Evolutionary conservation across 2,113 vertebrate genomes (phyloP).

Genomic region (Gymnarchus niloticus): DNA sequence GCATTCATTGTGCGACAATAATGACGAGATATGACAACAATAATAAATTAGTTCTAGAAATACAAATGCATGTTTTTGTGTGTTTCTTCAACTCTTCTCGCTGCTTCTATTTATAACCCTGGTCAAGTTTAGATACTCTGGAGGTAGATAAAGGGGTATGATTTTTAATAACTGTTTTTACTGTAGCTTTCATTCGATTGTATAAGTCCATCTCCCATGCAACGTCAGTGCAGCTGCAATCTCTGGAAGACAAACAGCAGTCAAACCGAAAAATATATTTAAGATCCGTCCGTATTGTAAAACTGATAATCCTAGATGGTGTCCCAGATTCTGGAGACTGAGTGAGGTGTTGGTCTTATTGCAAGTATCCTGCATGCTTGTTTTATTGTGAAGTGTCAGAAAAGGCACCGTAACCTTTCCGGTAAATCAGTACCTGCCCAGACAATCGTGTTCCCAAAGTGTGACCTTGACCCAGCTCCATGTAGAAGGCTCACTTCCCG

Average conservation of each 20-base stretch:
- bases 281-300: too few species aligned
- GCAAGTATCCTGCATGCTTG: too few species aligned
- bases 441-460: not conserved
- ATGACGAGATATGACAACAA: constrained; percentile 51
- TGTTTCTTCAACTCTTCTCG: constrained; percentile 28
- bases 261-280: not conserved
- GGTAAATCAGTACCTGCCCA: not conserved
- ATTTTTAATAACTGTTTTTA: not conserved
- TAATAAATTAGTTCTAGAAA: constrained; percentile 68
- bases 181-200: not conserved
- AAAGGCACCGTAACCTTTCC: too few species aligned
- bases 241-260: not conserved
- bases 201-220: not conserved
- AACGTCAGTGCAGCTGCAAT: not conserved
- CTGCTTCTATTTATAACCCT: not conserved
- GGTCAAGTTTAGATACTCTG: not conserved
- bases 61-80: constrained; percentile 29
- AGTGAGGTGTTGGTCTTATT: too few species aligned
- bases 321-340: too few species aligned
- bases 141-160: not conserved
- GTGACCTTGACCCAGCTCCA: too few species aligned
- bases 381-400: too few species aligned
- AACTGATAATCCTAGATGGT: too few species aligned
- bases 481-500: not conserved
- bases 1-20: constrained; percentile 63